A percentile compares a stretch with the other conserved stretches of the same genome.
Conservation (phyloP, 2,797 vertebrate genomes). For the Salmo trutta region DNA sequence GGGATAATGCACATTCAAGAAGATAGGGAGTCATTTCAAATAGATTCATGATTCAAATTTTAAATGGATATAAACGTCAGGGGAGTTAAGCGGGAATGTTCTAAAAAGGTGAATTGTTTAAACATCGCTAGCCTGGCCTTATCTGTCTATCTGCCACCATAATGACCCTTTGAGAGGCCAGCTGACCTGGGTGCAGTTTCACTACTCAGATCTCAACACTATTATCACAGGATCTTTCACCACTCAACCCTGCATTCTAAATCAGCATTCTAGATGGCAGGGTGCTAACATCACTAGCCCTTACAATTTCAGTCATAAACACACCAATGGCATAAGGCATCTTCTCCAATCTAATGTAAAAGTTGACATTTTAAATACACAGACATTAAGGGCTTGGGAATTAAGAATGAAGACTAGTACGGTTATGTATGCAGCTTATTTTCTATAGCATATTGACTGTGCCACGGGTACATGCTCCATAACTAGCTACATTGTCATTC, state of each 20-base stretch:
- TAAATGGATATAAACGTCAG: constrained; percentile 54
- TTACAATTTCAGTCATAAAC: neutral
- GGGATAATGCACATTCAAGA: constrained; percentile 56
- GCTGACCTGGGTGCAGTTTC: constrained; percentile 4
- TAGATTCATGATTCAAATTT: constrained; percentile 49
- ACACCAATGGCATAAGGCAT: neutral
- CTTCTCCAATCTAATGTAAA: neutral
- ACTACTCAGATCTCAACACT: neutral
- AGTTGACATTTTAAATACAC: neutral
- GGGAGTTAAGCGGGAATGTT: constrained; percentile 60
- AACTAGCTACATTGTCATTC: neutral
- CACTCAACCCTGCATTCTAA: neutral
- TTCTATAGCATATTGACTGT: neutral
- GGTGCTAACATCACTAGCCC: neutral
- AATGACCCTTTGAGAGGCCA: constrained; percentile 15
- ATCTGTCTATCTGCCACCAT: constrained; percentile 36
- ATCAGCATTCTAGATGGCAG: neutral
- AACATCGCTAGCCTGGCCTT: constrained; percentile 51
- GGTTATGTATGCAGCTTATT: neutral
- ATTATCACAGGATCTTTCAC: neutral
- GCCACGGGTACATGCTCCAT: neutral
- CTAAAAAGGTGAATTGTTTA: constrained; percentile 48
- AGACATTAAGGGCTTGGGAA: neutral
- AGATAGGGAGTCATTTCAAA: constrained; percentile 48
- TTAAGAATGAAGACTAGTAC: neutral